These are phyloP conservation scores for Sylvilagus floridanus DNA, from an alignment of 2,797 vertebrate genomes.

Conservation along the genomic window DNA sequence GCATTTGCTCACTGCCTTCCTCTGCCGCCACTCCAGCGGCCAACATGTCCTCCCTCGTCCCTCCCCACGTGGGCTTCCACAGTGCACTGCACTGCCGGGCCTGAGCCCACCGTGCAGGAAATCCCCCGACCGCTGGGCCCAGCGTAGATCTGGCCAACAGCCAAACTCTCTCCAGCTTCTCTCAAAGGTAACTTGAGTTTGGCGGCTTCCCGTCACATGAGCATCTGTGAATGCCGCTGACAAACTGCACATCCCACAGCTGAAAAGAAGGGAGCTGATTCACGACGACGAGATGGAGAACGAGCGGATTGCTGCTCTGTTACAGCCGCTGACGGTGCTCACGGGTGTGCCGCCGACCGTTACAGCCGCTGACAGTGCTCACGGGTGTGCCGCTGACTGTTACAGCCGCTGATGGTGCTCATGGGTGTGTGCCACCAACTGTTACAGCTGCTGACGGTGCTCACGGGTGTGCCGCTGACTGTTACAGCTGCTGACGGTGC, in stretches of 20 bases:
- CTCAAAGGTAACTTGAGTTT: background rate
- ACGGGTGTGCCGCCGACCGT: no score
- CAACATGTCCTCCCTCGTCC: no score
- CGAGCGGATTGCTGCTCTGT: fast-evolving
- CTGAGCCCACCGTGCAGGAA: no score
- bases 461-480: no score
- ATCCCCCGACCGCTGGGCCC: background rate
- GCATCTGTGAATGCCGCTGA: background rate
- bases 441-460: background rate
- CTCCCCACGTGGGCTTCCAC: no score
- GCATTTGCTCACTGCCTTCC: no score
- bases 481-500: no score
- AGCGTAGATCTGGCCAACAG: no score
- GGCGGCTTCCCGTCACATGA: background rate
- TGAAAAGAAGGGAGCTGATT: background rate
- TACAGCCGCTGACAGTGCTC: background rate
- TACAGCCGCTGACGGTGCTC: background rate
- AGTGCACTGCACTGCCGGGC: no score
- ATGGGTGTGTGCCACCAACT: fast-evolving
- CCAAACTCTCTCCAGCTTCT: background rate
- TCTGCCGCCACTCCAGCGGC: no score
- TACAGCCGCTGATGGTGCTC: background rate
- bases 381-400: no score
- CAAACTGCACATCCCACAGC: background rate
- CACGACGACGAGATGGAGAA: fast-evolving